phyloP scores from a whole-genome alignment of 2,888 invertebrate genomes.

The Eupithecia subumbrata region DNA sequence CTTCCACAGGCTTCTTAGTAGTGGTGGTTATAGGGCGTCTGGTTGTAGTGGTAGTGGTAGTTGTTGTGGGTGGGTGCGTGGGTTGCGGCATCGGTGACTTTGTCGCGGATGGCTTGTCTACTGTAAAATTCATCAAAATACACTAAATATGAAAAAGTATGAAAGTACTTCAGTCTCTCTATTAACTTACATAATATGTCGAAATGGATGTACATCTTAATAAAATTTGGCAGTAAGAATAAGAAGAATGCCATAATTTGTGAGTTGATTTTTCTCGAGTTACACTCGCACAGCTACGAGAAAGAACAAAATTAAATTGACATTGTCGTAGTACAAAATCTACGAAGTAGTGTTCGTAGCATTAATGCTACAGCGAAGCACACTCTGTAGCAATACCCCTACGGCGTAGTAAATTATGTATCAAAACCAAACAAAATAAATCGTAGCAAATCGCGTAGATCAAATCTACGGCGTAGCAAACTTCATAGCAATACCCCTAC shows the following conservation, averaged over 20 bases:
- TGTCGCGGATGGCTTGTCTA: conserved; percentile 58
- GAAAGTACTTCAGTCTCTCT: no score
- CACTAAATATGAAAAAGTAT: no score
- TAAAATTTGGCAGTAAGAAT: no score
- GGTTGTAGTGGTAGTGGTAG: conserved; percentile 48
- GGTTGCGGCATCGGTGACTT: conserved; percentile 59
- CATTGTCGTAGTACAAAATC: neutral
- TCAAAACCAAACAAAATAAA: neutral
- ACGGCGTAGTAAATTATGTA: neutral
- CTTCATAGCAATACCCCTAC: neutral
- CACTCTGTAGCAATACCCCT: neutral
- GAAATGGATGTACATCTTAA: no score
- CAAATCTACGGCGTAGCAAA: neutral
- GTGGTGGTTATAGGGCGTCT: conserved; percentile 57
- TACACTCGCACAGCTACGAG: no score
- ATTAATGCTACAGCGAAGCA: neutral
- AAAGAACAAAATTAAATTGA: no score
- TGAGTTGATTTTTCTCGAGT: no score
- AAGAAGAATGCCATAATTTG: no score
- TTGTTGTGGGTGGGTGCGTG: conserved; percentile 47
- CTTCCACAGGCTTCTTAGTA: conserved; percentile 55
- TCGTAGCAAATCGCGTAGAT: neutral
- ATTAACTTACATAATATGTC: no score
- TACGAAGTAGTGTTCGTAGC: no score
- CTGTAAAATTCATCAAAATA: conserved; percentile 38